A percentile compares a stretch with the other conserved stretches of the same genome.
These are phyloP conservation scores for Antennarius maculatus DNA, from an alignment of 2,797 vertebrate genomes.

Conservation along the genomic window DNA sequence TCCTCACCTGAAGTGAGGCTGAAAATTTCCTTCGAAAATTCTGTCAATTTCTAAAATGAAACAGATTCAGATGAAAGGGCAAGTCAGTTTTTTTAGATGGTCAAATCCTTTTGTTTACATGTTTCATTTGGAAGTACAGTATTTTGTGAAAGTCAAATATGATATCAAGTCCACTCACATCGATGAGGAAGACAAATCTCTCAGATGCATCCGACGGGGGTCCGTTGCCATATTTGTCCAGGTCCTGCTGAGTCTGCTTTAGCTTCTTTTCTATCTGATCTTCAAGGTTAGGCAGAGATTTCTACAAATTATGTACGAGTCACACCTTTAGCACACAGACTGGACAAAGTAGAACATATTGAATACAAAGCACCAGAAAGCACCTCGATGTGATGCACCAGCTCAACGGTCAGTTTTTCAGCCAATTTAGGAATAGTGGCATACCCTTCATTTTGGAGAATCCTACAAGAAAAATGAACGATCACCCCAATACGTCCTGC, in stretches of 20 bases:
- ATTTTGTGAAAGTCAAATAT: no score
- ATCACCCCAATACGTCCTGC: neutral
- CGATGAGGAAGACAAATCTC: slow-evolving; percentile 69
- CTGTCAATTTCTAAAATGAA: slow-evolving; percentile 73
- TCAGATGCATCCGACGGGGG: slow-evolving; percentile 67
- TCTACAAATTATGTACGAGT: slow-evolving; percentile 50
- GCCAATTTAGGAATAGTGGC: slow-evolving; percentile 86
- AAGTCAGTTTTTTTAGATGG: neutral
- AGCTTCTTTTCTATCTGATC: slow-evolving; percentile 83
- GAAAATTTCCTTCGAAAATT: slow-evolving; percentile 73
- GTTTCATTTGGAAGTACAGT: no score
- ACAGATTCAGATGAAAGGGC: neutral
- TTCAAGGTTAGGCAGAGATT: slow-evolving; percentile 75
- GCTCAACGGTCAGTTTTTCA: slow-evolving; percentile 86
- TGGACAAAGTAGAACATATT: neutral
- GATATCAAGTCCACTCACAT: slow-evolving; percentile 59
- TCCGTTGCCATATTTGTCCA: slow-evolving; percentile 77
- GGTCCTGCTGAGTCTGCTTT: slow-evolving; percentile 72
- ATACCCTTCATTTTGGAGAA: slow-evolving; percentile 75
- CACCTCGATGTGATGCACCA: slow-evolving; percentile 88
- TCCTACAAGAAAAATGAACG: slow-evolving; percentile 57
- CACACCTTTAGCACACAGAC: neutral
- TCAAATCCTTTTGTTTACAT: neutral
- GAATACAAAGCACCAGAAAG: slow-evolving; percentile 12
- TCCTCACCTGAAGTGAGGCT: slow-evolving; percentile 77